These are phyloP conservation scores for Heliconius hewitsoni DNA, from an alignment of 1,140 invertebrate species.

Conservation along the genomic window DNA sequence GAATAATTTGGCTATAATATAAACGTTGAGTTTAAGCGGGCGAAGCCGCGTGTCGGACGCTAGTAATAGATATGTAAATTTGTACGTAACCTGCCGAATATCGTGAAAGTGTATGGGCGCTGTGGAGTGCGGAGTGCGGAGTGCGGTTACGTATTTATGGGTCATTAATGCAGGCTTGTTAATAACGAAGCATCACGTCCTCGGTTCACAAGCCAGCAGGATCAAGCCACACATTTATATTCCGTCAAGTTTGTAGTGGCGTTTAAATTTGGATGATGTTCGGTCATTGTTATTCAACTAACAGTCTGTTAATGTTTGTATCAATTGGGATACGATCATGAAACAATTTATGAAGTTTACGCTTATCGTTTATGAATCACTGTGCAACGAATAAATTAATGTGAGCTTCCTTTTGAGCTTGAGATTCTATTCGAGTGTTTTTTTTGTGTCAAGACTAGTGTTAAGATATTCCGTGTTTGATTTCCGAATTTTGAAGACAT, in stretches of 20 bases:
- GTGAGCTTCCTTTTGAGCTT: background rate
- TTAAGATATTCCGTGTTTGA: no score
- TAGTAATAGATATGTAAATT: background rate
- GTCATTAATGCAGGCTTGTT: slow-evolving; percentile 76
- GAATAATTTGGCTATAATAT: no score
- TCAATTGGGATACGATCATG: slow-evolving; percentile 74
- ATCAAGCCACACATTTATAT: slow-evolving; percentile 73
- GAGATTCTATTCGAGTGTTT: background rate
- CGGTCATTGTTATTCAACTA: slow-evolving; percentile 75
- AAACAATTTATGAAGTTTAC: slow-evolving; percentile 58
- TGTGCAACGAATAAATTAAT: slow-evolving; percentile 7
- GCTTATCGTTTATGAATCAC: slow-evolving; percentile 48
- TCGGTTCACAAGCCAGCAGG: slow-evolving; percentile 75
- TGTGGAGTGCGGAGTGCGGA: slow-evolving; percentile 31
- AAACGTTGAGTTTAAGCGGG: no score
- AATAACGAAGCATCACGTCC: slow-evolving; percentile 76
- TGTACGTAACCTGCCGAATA: background rate
- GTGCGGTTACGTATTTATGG: slow-evolving; percentile 68
- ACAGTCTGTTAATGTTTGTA: slow-evolving; percentile 61
- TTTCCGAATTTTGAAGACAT: no score
- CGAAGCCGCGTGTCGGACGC: no score
- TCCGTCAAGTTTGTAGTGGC: slow-evolving; percentile 69
- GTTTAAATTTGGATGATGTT: slow-evolving; percentile 80
- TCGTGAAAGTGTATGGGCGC: slow-evolving; percentile 58
- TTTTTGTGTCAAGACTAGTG: no score